Evolutionary conservation across 2,888 invertebrate species (phyloP), one percentile per base, ranked within the genome.

Genomic region (Tenthredo amoena): DNA sequence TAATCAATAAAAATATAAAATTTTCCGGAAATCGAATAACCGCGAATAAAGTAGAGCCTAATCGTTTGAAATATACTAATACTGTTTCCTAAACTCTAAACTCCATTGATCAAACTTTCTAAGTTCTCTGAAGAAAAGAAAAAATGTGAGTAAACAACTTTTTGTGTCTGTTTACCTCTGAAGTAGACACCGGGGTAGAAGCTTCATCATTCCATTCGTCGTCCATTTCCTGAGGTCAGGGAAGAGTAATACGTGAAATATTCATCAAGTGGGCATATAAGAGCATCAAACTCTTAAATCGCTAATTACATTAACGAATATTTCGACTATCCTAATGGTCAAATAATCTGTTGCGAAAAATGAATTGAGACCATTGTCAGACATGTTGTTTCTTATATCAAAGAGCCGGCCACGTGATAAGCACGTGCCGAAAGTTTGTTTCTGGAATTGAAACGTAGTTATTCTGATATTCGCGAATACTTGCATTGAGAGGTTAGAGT

Each of bases 131-230:
- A n/a, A 55, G 6, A 47, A 47, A 47, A 47, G 47, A 47, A 47
- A 47, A 15, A 15, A 47, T 12, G 0, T 4, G 12, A 34, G 5
- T 43, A 15, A 47, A 68, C 26, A n/a, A 82, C 40, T 58, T 62
- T 74, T 79, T 55, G 26, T 82, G 55, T 72, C 26, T 65, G 12
- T 81, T 82, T 34, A 85, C 85, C 83, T 82, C n/a, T 47, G 37
- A 7, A 62, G 43, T 55, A 26, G 62, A 55, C 40, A 15, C 79
- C 40, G 83, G 37, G 6, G 18, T 50, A 0, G 85, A 26, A 7
- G n/a, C 34, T 21, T 65, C 79, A 12, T 83, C 83, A 34, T 85
- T 68, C 85, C 85, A 85, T 34, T 81, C 77, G 26, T 83, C 79
- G 18, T 72, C 85, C 85, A 85, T 47, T 77, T 55, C 26, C 34